These are phyloP conservation scores for Bothrops jararaca DNA, from an alignment of 2,113 vertebrate genomes.

Conservation along the genomic window DNA sequence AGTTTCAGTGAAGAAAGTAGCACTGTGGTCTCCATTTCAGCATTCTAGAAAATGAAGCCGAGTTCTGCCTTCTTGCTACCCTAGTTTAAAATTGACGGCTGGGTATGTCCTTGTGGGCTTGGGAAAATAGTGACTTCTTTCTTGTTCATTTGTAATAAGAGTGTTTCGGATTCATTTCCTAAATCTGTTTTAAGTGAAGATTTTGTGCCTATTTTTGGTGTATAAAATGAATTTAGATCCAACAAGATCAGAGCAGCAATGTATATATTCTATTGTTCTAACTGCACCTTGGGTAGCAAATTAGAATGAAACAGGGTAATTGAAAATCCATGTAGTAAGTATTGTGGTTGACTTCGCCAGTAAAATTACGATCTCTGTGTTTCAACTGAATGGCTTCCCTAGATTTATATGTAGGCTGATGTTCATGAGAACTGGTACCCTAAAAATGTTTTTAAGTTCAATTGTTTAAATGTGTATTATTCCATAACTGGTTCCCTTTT, in stretches of 20 bases:
- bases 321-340: neutral
- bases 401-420: neutral
- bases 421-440: neutral
- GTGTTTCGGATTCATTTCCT: neutral
- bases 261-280: neutral
- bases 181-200: neutral
- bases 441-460: neutral
- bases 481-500: neutral
- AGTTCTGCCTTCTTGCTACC: neutral
- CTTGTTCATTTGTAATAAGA: neutral
- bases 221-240: neutral
- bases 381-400: neutral
- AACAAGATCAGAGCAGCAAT: neutral
- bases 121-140: neutral
- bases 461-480: neutral
- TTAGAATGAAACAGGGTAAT: neutral
- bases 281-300: neutral
- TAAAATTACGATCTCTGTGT: neutral
- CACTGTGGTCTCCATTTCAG: neutral
- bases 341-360: neutral
- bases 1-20: neutral
- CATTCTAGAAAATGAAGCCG: neutral
- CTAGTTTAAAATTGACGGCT: neutral
- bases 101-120: neutral
- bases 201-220: neutral